A percentile compares a stretch with the other conserved stretches of the same genome.
Conservation (phyloP, 2,113 vertebrate species). For the Ancistrus triradiatus region DNA sequence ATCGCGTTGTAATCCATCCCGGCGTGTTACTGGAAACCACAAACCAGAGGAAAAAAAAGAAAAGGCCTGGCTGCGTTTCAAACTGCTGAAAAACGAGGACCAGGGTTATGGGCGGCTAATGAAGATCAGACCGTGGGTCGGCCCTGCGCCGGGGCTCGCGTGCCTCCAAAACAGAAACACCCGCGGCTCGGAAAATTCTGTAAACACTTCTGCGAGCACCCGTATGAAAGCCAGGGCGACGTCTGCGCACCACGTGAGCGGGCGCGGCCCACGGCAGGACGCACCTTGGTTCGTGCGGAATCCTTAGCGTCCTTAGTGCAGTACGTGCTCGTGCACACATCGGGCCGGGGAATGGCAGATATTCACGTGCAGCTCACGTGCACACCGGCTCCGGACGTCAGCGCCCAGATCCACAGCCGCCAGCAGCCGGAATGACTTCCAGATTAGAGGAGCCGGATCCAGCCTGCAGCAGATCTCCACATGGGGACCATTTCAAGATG, state of each 20-base stretch:
- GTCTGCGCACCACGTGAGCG: conserved; percentile 13
- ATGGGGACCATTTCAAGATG: conserved; percentile 56
- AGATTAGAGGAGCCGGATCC: conserved; percentile 56
- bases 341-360: no score
- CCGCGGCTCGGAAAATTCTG: conserved; percentile 65
- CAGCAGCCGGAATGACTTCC: conserved; percentile 28
- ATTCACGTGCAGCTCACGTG: conserved; percentile 19
- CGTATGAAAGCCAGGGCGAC: conserved; percentile 31
- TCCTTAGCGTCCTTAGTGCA: no score
- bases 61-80: no score
- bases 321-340: no score
- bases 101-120: conserved; percentile 19
- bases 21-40: no score
- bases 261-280: not conserved
- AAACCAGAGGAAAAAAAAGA: no score
- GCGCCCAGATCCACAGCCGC: conserved; percentile 23
- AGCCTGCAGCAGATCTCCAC: conserved; percentile 48
- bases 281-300: no score
- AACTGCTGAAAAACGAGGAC: no score
- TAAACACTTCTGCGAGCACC: conserved; percentile 54
- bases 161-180: conserved; percentile 47
- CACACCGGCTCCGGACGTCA: conserved; percentile 9
- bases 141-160: conserved; percentile 15
- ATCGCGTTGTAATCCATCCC: no score
- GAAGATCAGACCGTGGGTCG: not conserved